phyloP scores from a whole-genome alignment of 2,888 invertebrate genomes.

The Halictus ligatus region DNA sequence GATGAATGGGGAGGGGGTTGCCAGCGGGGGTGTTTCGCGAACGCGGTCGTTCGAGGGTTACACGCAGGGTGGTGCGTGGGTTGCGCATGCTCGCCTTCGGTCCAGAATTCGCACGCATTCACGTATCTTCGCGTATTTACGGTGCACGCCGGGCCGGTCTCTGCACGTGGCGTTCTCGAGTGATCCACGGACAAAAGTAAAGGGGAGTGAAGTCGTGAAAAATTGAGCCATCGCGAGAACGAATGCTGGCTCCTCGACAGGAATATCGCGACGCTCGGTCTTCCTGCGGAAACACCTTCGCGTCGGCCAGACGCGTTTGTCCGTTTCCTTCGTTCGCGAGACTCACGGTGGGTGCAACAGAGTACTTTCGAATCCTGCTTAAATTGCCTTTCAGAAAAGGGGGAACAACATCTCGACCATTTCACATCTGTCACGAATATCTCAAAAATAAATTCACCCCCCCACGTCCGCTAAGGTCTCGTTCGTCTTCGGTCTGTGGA shows the following conservation, averaged over 20 bases:
- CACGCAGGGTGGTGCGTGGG: conserved; percentile 42
- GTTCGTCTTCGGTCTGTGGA: neutral
- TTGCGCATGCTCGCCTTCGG: conserved; percentile 33
- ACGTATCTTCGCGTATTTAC: conserved; percentile 50
- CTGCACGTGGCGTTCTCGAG: conserved; percentile 71
- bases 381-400: neutral
- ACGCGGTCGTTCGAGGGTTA: conserved; percentile 26
- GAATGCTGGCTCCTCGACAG: neutral
- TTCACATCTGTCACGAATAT: neutral
- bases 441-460: neutral
- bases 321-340: neutral
- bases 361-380: neutral
- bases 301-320: neutral
- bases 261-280: neutral
- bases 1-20: conserved; percentile 57
- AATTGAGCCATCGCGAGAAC: neutral
- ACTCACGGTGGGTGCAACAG: neutral
- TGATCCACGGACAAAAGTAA: conserved; percentile 35
- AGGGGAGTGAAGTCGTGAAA: neutral
- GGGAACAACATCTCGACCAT: no score
- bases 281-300: neutral
- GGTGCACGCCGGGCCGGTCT: conserved; percentile 50
- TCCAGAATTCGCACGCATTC: conserved; percentile 44
- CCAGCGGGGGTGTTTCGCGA: conserved; percentile 43
- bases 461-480: neutral